Evolutionary conservation across 2,888 invertebrate genomes (phyloP).

Genomic region (Apotomis capreana): DNA sequence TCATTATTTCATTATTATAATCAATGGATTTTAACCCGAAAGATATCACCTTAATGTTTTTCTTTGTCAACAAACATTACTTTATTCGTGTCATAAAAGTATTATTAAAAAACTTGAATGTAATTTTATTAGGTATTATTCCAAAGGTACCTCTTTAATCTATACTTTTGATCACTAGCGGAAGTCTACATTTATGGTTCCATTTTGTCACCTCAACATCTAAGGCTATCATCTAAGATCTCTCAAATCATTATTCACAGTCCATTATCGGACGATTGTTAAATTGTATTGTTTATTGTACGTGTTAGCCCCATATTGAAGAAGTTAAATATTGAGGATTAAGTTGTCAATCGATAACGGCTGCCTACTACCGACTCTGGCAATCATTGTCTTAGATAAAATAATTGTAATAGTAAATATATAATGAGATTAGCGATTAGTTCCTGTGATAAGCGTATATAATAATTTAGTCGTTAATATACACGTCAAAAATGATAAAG

Average conservation of each 20-base stretch:
- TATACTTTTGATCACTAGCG: conserved; percentile 9
- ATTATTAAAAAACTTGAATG: too few relatives aligned
- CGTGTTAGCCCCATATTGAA: neutral
- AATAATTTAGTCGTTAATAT: too few relatives aligned
- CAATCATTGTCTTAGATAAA: conserved; percentile 16
- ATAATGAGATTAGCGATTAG: too few relatives aligned
- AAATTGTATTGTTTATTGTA: conserved; percentile 23
- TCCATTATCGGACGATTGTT: neutral
- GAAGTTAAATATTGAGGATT: conserved; percentile 1
- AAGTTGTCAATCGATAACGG: too few relatives aligned
- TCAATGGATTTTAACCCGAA: too few relatives aligned
- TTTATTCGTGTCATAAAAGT: too few relatives aligned
- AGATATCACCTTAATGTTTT: too few relatives aligned
- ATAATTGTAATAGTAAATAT: neutral
- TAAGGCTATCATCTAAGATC: conserved; percentile 24
- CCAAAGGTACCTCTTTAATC: neutral
- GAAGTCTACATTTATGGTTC: conserved; percentile 2
- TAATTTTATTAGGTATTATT: neutral
- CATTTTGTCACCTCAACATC: conserved; percentile 14
- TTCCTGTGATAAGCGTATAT: too few relatives aligned
- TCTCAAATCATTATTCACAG: conserved; percentile 23
- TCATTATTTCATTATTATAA: too few relatives aligned
- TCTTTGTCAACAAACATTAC: too few relatives aligned
- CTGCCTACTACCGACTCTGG: neutral
- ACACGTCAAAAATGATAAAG: too few relatives aligned